Conservation (phyloP, 2,888 invertebrate species). For the Diploptera punctata region DNA sequence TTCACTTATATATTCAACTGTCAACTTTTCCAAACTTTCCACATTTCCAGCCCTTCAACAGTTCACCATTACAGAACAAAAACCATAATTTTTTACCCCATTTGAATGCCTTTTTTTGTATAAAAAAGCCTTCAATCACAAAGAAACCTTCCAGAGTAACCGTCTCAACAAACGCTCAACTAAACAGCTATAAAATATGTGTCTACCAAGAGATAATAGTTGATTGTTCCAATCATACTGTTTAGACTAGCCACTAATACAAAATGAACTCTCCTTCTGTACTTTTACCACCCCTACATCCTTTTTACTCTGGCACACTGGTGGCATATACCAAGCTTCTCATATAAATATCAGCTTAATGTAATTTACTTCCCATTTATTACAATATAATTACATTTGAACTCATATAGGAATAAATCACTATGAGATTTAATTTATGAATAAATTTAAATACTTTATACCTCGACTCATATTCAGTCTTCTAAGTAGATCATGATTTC, state of each 20-base stretch:
- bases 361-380: too few relatives aligned
- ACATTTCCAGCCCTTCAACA: background rate
- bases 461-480: too few relatives aligned
- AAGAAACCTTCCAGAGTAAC: background rate
- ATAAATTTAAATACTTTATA: too few relatives aligned
- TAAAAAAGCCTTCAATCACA: background rate
- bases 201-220: slow-evolving; percentile 34
- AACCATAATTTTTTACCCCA: background rate
- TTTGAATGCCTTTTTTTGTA: slow-evolving; percentile 1
- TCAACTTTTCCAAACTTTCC: slow-evolving; percentile 12
- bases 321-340: too few relatives aligned
- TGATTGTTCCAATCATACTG: slow-evolving; percentile 33
- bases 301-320: slow-evolving; percentile 10
- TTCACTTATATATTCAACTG: slow-evolving; percentile 35
- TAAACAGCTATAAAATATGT: slow-evolving; percentile 38
- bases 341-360: too few relatives aligned
- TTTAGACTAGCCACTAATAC: slow-evolving; percentile 28
- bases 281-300: background rate
- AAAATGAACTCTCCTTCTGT: slow-evolving; percentile 27
- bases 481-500: too few relatives aligned
- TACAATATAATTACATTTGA: too few relatives aligned
- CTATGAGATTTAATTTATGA: too few relatives aligned
- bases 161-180: slow-evolving; percentile 25
- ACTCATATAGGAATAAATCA: too few relatives aligned
- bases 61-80: background rate